Evolutionary conservation across 2,888 invertebrate species (phyloP).

Genomic region (Fragum whitleyi): DNA sequence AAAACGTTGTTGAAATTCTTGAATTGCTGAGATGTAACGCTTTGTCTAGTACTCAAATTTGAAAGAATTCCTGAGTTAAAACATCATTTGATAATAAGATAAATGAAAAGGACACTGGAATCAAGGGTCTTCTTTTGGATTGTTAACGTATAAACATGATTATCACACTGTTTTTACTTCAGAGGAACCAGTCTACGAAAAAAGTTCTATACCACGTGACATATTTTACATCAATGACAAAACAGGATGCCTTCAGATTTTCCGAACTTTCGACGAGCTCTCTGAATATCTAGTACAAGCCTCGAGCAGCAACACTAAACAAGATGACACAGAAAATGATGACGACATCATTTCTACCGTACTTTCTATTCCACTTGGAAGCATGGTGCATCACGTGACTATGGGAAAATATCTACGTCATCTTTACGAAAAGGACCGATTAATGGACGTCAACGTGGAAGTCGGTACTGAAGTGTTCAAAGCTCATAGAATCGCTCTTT

Average conservation of each 20-base stretch:
- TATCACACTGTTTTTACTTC: too few relatives aligned
- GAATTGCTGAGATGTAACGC: too few relatives aligned
- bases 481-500: conserved; percentile 75
- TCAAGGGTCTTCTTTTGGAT: too few relatives aligned
- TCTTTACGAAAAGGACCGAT: conserved; percentile 77
- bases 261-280: conserved; percentile 52
- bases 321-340: conserved; percentile 3
- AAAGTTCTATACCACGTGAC: conserved; percentile 38
- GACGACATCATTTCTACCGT: conserved; percentile 59
- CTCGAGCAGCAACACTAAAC: conserved; percentile 8
- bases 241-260: conserved; percentile 26
- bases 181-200: background rate
- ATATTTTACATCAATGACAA: conserved; percentile 45
- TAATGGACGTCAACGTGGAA: conserved; percentile 75
- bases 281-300: conserved; percentile 56
- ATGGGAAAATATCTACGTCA: conserved; percentile 70
- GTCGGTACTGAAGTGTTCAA: conserved; percentile 68
- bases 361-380: conserved; percentile 61
- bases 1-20: too few relatives aligned
- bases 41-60: too few relatives aligned
- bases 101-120: too few relatives aligned
- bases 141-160: too few relatives aligned
- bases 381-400: conserved; percentile 68
- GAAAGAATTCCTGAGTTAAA: too few relatives aligned
- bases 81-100: too few relatives aligned